Conservation (phyloP, 2,113 vertebrate species). For the Dicaeum eximium region DNA sequence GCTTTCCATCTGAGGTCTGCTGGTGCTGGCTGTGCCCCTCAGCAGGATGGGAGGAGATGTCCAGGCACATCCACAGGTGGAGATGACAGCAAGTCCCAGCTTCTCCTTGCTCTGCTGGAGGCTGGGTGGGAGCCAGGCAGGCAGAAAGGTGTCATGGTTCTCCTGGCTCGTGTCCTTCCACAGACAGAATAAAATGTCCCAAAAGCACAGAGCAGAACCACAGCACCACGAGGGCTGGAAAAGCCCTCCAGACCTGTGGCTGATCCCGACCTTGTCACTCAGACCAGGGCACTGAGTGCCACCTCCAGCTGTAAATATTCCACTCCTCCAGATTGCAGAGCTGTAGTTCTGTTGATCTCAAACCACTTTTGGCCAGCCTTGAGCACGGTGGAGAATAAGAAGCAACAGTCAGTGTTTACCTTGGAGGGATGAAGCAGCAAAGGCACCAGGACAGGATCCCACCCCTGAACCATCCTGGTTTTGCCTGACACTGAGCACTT, state of each 20-base stretch:
- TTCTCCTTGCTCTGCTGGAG: background rate
- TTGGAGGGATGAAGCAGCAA: background rate
- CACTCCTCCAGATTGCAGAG: background rate
- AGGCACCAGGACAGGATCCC: fast-evolving
- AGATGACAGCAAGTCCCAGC: background rate
- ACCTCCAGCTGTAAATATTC: fast-evolving
- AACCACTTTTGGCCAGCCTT: background rate
- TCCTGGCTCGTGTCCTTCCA: background rate
- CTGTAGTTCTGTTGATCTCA: background rate
- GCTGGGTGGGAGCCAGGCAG: background rate
- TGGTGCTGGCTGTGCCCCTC: background rate
- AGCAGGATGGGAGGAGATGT: background rate
- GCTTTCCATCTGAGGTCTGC: background rate
- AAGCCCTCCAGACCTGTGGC: background rate
- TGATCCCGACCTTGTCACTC: background rate
- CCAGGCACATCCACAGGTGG: background rate
- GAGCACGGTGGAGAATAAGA: background rate
- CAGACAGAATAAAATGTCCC: background rate
- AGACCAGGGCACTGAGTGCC: background rate
- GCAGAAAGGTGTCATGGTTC: background rate
- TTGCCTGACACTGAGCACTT: background rate
- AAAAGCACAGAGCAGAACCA: background rate
- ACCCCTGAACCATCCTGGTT: too few relatives aligned
- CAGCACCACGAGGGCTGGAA: background rate
- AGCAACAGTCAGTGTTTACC: background rate